Percentiles rank a stretch among this genome's conserved stretches.
Evolutionary conservation across 2,888 invertebrate genomes (phyloP).

Genomic region (Cephalotes varians): DNA sequence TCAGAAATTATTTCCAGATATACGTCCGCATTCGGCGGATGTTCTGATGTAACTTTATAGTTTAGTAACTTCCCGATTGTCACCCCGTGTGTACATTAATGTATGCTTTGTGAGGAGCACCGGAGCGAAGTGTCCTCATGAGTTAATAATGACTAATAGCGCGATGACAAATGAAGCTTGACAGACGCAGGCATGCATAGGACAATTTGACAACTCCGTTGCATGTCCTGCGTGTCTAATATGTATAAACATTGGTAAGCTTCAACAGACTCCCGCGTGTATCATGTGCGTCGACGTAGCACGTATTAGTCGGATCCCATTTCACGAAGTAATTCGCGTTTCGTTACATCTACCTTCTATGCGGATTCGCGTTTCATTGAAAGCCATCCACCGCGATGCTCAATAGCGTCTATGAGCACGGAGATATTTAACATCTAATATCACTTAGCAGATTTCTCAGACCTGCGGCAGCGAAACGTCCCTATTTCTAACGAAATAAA

Average conservation of each 20-base stretch:
- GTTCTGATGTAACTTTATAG: too few relatives aligned
- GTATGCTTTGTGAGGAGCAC: not conserved
- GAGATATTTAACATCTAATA: not conserved
- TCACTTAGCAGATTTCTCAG: not conserved
- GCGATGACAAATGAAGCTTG: conserved; percentile 3
- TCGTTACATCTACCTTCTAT: not conserved
- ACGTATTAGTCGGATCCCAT: not conserved
- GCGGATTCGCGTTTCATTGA: not conserved
- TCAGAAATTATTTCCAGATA: too few relatives aligned
- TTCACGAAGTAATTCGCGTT: not conserved
- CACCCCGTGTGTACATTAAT: not conserved
- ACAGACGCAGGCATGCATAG: not conserved
- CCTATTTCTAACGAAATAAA: conserved; percentile 40
- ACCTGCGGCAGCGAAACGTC: not conserved
- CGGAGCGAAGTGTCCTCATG: not conserved
- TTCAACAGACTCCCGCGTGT: too few relatives aligned
- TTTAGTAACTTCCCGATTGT: not conserved
- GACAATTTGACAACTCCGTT: not conserved
- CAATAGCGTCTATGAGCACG: too few relatives aligned
- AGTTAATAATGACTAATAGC: conserved; percentile 29
- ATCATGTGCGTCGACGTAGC: not conserved
- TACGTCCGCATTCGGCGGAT: too few relatives aligned
- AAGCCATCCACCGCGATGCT: not conserved
- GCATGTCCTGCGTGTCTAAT: not conserved
- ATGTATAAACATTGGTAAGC: not conserved